Percentiles rank a stretch among this genome's conserved stretches.
Conservation (phyloP, 2,113 vertebrate species). For the Siphamia tubifer region DNA sequence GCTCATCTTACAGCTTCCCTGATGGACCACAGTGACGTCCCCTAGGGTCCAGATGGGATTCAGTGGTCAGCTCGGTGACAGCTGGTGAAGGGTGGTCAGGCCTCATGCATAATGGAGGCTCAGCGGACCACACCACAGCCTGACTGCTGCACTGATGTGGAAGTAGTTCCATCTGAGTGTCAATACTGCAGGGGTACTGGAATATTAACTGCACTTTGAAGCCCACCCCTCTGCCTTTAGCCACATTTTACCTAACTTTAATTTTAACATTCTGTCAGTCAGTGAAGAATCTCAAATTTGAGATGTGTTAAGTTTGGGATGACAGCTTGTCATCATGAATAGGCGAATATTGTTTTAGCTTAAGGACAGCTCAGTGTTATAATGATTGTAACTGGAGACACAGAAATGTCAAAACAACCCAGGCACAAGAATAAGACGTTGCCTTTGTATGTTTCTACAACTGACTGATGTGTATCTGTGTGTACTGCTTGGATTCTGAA, state of each 20-base stretch:
- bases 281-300: background rate
- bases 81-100: conserved; percentile 76
- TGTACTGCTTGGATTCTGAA: no score
- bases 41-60: conserved; percentile 72
- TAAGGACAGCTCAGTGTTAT: background rate
- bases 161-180: conserved; percentile 56
- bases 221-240: background rate
- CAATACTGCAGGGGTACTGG: conserved; percentile 42
- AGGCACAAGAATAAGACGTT: no score
- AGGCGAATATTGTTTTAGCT: background rate
- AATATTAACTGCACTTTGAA: conserved; percentile 48
- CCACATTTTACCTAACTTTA: background rate
- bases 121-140: conserved; percentile 59
- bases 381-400: no score
- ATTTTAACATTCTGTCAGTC: background rate
- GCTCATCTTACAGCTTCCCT: conserved; percentile 75
- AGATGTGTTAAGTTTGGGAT: background rate
- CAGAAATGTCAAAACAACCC: no score
- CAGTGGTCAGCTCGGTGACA: conserved; percentile 79
- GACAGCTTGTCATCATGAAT: background rate
- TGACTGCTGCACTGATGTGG: conserved; percentile 59
- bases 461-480: no score
- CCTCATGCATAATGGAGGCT: conserved; percentile 78
- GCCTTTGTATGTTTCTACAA: no score
- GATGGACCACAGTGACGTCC: conserved; percentile 64